A percentile compares a stretch with the other conserved stretches of the same genome.
phyloP scores from a whole-genome alignment of 1,140 invertebrate genomes.

The Drosophila nannoptera region DNA sequence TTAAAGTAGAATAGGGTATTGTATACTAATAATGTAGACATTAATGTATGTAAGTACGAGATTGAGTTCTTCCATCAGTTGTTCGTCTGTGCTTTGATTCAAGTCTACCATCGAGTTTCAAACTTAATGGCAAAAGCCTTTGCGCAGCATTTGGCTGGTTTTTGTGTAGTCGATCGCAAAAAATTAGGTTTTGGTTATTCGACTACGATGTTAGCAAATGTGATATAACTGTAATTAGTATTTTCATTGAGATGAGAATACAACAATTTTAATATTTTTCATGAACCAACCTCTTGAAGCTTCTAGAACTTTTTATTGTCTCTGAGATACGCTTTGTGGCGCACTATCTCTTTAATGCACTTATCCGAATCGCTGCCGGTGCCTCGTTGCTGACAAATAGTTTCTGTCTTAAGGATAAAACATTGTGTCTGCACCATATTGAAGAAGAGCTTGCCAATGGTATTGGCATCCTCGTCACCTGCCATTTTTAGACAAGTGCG shows the following conservation, averaged over 20 bases:
- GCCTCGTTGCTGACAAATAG: conserved; percentile 86
- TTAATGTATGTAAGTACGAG: conserved; percentile 13
- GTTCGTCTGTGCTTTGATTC: conserved; percentile 14
- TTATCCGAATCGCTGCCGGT: conserved; percentile 88
- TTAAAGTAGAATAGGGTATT: conserved; percentile 35
- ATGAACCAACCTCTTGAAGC: conserved; percentile 13
- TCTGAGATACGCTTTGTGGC: conserved; percentile 87
- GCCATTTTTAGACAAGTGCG: conserved; percentile 93
- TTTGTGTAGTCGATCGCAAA: conserved; percentile 4
- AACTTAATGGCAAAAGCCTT: conserved; percentile 41
- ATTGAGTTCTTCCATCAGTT: conserved; percentile 5
- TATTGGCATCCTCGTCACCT: conserved; percentile 89
- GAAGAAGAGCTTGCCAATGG: conserved; percentile 96
- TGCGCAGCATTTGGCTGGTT: conserved; percentile 29
- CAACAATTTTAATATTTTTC: no score
- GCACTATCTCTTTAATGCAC: conserved; percentile 85
- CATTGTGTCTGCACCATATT: conserved; percentile 95
- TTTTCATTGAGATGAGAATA: neutral
- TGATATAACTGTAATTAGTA: neutral
- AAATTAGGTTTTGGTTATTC: conserved; percentile 1
- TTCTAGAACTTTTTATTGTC: conserved; percentile 85
- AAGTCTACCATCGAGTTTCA: conserved; percentile 39
- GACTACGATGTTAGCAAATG: neutral
- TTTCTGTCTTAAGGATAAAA: conserved; percentile 90
- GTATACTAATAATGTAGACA: conserved; percentile 5